Evolutionary conservation across 2,888 invertebrate species (phyloP), one percentile per base, ranked within the genome.

Genomic region (Platycnemis pennipes): DNA sequence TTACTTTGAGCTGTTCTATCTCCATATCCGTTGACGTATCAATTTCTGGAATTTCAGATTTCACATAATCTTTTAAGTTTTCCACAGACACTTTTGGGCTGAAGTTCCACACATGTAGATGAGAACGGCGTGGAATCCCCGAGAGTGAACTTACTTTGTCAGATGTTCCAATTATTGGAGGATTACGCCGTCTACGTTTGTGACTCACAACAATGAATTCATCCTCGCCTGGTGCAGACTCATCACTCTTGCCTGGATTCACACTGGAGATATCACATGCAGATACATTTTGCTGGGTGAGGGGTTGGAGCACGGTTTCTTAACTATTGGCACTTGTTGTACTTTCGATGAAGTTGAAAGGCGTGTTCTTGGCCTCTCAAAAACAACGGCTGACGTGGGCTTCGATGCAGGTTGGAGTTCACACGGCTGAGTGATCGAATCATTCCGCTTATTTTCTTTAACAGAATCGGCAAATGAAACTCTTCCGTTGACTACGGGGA

Each of bases 51-150:
- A 69, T 69, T 69, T 69, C 69, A 69, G n/a, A 26, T 69, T 69
- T 69, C 31, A n/a, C 69, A 69, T n/a, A n/a, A 7, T 69, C 13
- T 69, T 69, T 31, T 31, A 69, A 69, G 31, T 16, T 31, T n/a
- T n/a, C 31, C 8, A 69, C 69, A 31, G 69, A 31, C 31, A 3
- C 31, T 31, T 69, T 31, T 1, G 7, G 31, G 31, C 8, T 31
- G 31, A 69, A 69, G 69, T 69, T 69, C 69, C 69, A 69, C 69
- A 69, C 69, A 69, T 69, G 69, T 31, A 69, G 69, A 69, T 69
- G 69, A 69, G 31, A 69, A 69, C n/a, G 69, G 4, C 69, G 69
- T 31, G 69, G 69, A 69, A 69, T 69, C 69, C 69, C 69, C 69
- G 69, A 69, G 31, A 69, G 69, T 31, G 31, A 69, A 31, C 31